Percentiles rank a stretch among this genome's conserved stretches.
Conservation (phyloP, 2,113 vertebrate genomes). For the Brachyhypopomus gauderio region DNA sequence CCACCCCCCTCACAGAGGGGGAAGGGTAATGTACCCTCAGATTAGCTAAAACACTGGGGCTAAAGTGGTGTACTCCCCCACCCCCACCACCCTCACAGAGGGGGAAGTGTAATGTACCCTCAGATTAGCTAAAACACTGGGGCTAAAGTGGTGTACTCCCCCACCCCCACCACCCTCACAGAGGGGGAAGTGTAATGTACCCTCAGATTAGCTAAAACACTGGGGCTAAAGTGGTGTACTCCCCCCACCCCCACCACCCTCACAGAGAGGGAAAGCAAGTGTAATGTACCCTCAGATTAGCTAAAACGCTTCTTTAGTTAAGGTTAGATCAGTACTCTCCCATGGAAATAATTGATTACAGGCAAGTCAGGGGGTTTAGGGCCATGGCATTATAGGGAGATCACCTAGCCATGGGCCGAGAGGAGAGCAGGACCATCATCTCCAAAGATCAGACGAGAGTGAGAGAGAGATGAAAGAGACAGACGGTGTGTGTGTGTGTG, state of each 20-base stretch:
- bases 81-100: no score
- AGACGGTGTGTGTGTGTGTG: constrained; percentile 39
- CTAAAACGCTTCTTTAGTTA: constrained; percentile 60
- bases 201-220: no score
- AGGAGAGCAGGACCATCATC: constrained; percentile 19
- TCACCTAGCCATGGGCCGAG: not conserved
- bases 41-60: no score
- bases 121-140: no score
- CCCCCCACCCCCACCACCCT: constrained; percentile 13
- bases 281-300: constrained; percentile 50
- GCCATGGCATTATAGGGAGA: constrained; percentile 46
- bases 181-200: no score
- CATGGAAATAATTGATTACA: constrained; percentile 58
- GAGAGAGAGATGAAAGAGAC: constrained; percentile 40
- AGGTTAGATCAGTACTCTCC: constrained; percentile 55
- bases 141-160: no score
- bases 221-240: not conserved
- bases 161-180: no score
- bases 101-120: no score
- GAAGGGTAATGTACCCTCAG: no score
- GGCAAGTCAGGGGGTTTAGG: constrained; percentile 50
- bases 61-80: no score
- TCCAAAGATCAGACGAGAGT: constrained; percentile 47
- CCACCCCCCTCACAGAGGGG: no score
- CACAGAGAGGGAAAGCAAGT: constrained; percentile 50